Conservation (phyloP, 2,113 vertebrate genomes). For the Neolamprologus longior region DNA sequence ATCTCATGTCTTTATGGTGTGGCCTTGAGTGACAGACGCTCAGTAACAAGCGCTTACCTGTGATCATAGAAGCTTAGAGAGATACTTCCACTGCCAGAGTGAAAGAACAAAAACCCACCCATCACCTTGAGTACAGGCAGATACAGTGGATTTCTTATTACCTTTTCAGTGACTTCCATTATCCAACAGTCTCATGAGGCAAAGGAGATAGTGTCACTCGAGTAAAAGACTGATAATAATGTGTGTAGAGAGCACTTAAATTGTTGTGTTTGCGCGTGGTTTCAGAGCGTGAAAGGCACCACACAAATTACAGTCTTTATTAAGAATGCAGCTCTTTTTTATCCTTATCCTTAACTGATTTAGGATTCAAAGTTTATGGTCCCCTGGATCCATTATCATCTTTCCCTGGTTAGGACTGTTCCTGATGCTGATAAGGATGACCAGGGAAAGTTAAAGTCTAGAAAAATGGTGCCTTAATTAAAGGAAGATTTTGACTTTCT, state of each 20-base stretch:
- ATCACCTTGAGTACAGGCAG: conserved; percentile 48
- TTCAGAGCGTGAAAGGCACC: not conserved
- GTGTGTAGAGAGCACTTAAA: not conserved
- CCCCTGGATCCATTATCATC: not conserved
- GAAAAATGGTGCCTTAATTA: not conserved
- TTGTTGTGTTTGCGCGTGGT: not conserved
- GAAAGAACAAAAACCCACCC: conserved; percentile 23
- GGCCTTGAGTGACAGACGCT: not conserved
- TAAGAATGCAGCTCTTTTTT: not conserved
- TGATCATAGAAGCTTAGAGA: not conserved
- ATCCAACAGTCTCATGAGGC: conserved; percentile 14
- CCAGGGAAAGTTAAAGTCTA: not conserved
- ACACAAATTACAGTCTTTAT: not conserved
- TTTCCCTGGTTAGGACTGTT: not conserved
- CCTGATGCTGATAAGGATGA: not conserved
- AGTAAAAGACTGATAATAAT: not conserved
- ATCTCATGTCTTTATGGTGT: not conserved
- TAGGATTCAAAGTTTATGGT: not conserved
- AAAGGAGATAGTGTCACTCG: not conserved
- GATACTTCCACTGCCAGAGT: not conserved
- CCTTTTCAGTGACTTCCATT: conserved; percentile 26
- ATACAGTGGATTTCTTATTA: conserved; percentile 49
- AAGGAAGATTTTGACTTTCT: not conserved
- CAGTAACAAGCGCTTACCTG: conserved; percentile 34
- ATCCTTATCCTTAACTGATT: not conserved